Percentiles rank a stretch among this genome's conserved stretches.
These are phyloP conservation scores for Microcebus ravelobensis DNA, from an alignment of 2,113 vertebrate genomes.

Conservation along the genomic window DNA sequence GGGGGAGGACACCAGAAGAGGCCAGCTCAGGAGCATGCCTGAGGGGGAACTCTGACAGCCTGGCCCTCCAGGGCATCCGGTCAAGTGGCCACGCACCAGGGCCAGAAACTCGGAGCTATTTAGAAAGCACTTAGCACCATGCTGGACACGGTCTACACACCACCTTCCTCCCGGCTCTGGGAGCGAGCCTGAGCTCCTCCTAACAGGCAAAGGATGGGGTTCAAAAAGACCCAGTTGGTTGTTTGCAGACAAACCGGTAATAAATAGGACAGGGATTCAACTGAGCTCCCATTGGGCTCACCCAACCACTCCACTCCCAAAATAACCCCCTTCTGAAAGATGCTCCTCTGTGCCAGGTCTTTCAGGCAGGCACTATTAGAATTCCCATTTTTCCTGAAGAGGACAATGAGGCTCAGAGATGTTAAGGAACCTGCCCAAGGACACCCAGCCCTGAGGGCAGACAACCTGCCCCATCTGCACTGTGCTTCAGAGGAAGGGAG, in stretches of 20 bases:
- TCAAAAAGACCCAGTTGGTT: background rate
- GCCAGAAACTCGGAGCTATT: background rate
- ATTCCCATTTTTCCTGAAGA: background rate
- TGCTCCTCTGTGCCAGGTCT: background rate
- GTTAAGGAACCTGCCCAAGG: background rate
- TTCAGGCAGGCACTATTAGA: background rate
- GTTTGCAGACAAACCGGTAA: background rate
- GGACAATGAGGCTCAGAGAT: background rate
- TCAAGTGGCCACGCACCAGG: background rate
- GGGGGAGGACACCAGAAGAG: background rate
- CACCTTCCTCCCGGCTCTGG: background rate
- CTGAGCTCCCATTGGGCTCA: background rate
- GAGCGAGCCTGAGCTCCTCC: background rate
- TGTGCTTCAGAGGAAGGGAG: background rate
- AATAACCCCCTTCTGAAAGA: background rate
- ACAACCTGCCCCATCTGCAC: background rate
- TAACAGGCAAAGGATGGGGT: background rate
- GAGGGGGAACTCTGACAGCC: background rate
- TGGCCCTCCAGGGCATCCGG: background rate
- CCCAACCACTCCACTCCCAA: background rate
- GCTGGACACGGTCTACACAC: fast-evolving
- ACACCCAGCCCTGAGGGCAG: background rate
- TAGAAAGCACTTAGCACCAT: fast-evolving
- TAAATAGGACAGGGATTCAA: background rate
- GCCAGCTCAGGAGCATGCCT: background rate